Base-by-base conservation (phyloP, 2,888 invertebrate genomes). In the Baccha elongata region DNA sequence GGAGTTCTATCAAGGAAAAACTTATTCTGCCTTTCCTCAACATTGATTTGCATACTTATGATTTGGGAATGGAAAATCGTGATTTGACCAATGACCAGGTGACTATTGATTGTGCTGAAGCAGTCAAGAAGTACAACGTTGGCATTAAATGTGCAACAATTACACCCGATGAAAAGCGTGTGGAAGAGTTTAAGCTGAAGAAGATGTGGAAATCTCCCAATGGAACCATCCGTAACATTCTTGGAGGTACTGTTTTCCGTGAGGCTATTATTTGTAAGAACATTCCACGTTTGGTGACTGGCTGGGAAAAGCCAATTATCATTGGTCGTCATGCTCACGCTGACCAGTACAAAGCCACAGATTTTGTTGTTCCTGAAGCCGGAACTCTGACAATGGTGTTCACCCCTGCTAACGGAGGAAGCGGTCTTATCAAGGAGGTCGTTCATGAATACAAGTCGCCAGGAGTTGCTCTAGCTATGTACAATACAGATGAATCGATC, bases 61-160 rank as follows among this genome's bases (percentile, higher is more conserved):
- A 99, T 91, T 93, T 99, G 88, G 97, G 99, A 53, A 97, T 99
- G 86, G 97, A 99, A 92, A 93, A 98, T 90, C 94, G 99, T 80
- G 99, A 99, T 90, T 93, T 94, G 86, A 99, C 99, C 58, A 93
- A 96, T 76, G 99, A 99, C 89, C 94, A 98, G 91, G 98, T 99
- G 2, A 99, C 99, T 0, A 92, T 98, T 85, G 99, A 99, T 86
- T 98, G 98, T 90, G 99, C 99, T 6, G 95, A 98, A 90, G 99
- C 99, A 11, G 94, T 99, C 71, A 96, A 97, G 90, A 97, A 97
- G 89, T 99, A 98, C 92, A 98, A 98, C 91, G 99, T 99, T 60
- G 99, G 99, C 44, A 97, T 99, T 86, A 99, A 99, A 91, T 99
- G 99, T 92, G 99, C 99, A 21, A 97, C 99, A 2, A 99, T 99